Evolutionary conservation across 2,888 invertebrate species (phyloP).

Genomic region (Linnaemya tessellans): DNA sequence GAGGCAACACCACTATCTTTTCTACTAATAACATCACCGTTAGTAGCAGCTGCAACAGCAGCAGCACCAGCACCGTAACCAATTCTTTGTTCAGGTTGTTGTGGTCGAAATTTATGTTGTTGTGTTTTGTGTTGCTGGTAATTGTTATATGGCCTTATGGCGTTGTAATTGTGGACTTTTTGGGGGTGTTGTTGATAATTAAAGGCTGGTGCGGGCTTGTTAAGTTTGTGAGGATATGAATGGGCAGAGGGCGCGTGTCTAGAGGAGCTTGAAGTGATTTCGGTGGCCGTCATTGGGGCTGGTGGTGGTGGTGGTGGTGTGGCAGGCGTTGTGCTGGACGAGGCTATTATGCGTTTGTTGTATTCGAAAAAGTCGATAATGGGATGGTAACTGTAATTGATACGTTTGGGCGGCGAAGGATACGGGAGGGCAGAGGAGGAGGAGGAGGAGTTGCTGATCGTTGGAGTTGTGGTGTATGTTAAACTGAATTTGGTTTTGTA

Average conservation of each 20-base stretch:
- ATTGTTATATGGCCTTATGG: slow-evolving; percentile 15
- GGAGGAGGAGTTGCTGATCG: slow-evolving; percentile 37
- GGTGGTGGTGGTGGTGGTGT: slow-evolving; percentile 35
- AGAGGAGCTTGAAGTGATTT: slow-evolving; percentile 44
- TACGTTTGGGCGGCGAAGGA: slow-evolving; percentile 82
- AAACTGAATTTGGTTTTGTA: slow-evolving; percentile 64
- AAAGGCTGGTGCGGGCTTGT: slow-evolving; percentile 60
- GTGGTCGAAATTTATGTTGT: slow-evolving; percentile 59
- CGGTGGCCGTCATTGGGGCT: slow-evolving; percentile 47
- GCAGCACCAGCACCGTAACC: slow-evolving; percentile 76
- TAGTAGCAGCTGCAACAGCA: slow-evolving; percentile 73
- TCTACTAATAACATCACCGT: slow-evolving; percentile 64
- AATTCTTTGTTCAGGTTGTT: slow-evolving; percentile 77
- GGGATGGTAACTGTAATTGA: slow-evolving; percentile 93
- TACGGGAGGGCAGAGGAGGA: slow-evolving; percentile 1
- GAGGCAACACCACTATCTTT: slow-evolving; percentile 56
- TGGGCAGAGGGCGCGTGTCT: slow-evolving; percentile 44
- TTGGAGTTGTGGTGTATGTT: slow-evolving; percentile 44
- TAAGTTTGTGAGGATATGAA: slow-evolving; percentile 65
- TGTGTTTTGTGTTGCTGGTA: not conserved
- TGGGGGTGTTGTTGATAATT: slow-evolving; percentile 53
- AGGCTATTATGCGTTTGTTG: slow-evolving; percentile 73
- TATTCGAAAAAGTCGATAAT: slow-evolving; percentile 91
- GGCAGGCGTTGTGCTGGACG: slow-evolving; percentile 45
- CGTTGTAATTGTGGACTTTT: not conserved